phyloP scores from a whole-genome alignment of 2,888 invertebrate genomes.

The Eudasyphora cyanicolor region DNA sequence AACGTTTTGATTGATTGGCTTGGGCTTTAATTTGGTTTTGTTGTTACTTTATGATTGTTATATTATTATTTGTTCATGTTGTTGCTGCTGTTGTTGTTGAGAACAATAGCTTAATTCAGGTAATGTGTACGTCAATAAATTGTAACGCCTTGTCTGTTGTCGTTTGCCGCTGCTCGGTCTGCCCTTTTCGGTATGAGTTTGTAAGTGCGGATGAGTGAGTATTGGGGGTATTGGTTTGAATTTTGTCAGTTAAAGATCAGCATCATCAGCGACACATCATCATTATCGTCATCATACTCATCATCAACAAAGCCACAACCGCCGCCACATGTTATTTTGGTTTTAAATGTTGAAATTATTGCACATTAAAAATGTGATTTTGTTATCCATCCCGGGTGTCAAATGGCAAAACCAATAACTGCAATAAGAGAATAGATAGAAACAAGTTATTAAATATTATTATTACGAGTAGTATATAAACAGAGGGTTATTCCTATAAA shows the following conservation, averaged over 20 bases:
- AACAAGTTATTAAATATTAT: background rate
- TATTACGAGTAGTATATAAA: too few relatives aligned
- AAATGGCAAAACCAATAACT: constrained; percentile 43
- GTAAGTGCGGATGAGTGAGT: background rate
- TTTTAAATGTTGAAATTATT: constrained; percentile 55
- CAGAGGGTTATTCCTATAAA: too few relatives aligned
- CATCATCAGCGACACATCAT: constrained; percentile 54
- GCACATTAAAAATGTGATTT: constrained; percentile 48
- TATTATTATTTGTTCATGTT: too few relatives aligned
- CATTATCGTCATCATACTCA: too few relatives aligned
- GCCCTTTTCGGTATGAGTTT: background rate
- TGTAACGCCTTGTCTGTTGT: background rate
- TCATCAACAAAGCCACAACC: constrained; percentile 55
- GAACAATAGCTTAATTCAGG: background rate
- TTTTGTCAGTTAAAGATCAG: constrained; percentile 14
- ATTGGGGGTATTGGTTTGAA: background rate
- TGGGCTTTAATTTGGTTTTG: background rate
- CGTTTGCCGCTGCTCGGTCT: too few relatives aligned
- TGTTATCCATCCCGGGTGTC: constrained; percentile 5
- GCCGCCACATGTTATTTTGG: constrained; percentile 55
- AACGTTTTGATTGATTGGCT: background rate
- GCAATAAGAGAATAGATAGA: background rate
- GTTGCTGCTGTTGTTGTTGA: too few relatives aligned
- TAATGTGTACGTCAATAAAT: background rate
- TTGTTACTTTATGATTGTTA: too few relatives aligned